These are phyloP conservation scores for Cephus sareptanus DNA, from an alignment of 2,888 invertebrate genomes.

Conservation along the genomic window DNA sequence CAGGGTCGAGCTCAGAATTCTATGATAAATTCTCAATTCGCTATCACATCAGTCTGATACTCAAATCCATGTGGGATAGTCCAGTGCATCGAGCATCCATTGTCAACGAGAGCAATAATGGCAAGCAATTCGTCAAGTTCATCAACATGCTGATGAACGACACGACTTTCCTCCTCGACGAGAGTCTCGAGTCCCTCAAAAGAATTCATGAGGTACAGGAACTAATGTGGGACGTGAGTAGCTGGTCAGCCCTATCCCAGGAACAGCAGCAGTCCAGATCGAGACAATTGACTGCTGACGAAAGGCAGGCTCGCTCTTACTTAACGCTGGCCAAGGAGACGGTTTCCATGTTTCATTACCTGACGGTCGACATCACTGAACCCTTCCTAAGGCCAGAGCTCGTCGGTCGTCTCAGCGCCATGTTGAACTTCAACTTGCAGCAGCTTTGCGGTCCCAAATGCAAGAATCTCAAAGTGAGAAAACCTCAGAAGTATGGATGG, in stretches of 20 bases:
- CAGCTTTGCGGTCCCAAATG: constrained; percentile 97
- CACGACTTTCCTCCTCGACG: constrained; percentile 95
- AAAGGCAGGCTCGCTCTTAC: constrained; percentile 89
- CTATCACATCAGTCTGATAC: constrained; percentile 96
- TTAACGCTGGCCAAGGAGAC: constrained; percentile 94
- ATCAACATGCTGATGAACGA: constrained; percentile 99
- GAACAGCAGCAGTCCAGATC: constrained; percentile 81
- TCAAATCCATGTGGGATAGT: constrained; percentile 96
- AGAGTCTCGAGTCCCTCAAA: constrained; percentile 92
- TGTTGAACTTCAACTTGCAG: constrained; percentile 98
- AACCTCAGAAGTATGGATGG: constrained; percentile 97
- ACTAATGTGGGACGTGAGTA: constrained; percentile 76
- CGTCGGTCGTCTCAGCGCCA: constrained; percentile 93
- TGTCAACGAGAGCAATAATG: constrained; percentile 89
- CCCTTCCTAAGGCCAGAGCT: constrained; percentile 95
- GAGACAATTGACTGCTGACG: constrained; percentile 85
- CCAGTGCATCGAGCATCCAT: constrained; percentile 88
- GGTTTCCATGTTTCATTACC: constrained; percentile 97
- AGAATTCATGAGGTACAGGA: constrained; percentile 90
- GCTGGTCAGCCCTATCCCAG: constrained; percentile 75
- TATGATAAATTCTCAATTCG: constrained; percentile 99
- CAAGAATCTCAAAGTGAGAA: constrained; percentile 91
- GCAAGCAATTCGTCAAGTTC: constrained; percentile 95
- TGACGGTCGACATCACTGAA: constrained; percentile 93
- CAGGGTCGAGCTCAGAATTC: constrained; percentile 97